phyloP scores from a whole-genome alignment of 2,797 vertebrate species.

The Garrulus glandarius region DNA sequence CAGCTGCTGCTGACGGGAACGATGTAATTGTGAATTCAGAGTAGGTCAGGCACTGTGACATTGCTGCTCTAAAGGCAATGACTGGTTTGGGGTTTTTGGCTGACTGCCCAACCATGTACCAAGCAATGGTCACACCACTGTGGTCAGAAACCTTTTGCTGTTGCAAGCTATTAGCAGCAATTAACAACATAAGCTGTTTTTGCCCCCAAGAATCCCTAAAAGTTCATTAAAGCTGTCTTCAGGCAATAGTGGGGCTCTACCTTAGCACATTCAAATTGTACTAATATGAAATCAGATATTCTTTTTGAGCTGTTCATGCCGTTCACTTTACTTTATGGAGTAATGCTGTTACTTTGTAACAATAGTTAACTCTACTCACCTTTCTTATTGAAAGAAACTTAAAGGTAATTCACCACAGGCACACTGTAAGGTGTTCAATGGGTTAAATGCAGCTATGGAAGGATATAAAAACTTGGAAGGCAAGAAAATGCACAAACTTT shows the following conservation, averaged over 20 bases:
- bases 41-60: not conserved
- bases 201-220: not conserved
- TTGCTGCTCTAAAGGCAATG: not conserved
- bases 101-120: not conserved
- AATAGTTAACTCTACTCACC: not conserved
- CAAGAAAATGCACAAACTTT: not conserved
- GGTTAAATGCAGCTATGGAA: not conserved
- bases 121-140: not conserved
- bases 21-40: not conserved
- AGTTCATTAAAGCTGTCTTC: not conserved
- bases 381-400: not conserved
- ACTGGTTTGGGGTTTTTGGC: not conserved
- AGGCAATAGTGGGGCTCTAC: not conserved
- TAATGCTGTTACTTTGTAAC: not conserved
- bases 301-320: not conserved
- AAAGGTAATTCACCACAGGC: not conserved
- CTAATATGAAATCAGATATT: not conserved
- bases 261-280: not conserved
- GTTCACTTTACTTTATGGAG: not conserved
- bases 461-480: not conserved
- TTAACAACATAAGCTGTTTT: not conserved
- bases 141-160: not conserved
- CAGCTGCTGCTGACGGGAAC: not conserved
- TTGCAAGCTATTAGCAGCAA: not conserved
- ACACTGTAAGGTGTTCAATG: fast-evolving